Percentiles rank a stretch among this genome's conserved stretches.
phyloP scores from a whole-genome alignment of 2,113 vertebrate genomes.

The Furnarius figulus region DNA sequence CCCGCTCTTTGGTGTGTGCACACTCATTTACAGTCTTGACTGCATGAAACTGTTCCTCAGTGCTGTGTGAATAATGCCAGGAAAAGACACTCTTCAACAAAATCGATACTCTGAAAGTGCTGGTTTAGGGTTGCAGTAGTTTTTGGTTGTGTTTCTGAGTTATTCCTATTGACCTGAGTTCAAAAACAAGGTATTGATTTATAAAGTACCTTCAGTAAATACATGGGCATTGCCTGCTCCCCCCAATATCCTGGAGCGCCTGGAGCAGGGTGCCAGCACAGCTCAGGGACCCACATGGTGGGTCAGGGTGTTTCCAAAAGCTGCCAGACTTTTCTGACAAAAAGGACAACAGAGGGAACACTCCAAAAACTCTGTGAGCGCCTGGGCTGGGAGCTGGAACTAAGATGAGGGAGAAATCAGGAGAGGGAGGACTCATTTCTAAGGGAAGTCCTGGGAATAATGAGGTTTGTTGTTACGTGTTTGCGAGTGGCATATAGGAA shows the following conservation, averaged over 20 bases:
- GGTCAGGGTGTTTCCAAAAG: background rate
- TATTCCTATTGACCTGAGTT: constrained; percentile 79
- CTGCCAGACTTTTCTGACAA: background rate
- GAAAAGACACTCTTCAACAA: constrained; percentile 73
- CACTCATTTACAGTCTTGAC: constrained; percentile 45
- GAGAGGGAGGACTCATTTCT: background rate
- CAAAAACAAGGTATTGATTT: constrained; percentile 80
- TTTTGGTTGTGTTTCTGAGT: constrained; percentile 76
- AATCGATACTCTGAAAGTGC: constrained; percentile 75
- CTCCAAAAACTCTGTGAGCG: accelerated
- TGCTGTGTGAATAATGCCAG: constrained; percentile 73
- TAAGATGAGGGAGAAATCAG: background rate
- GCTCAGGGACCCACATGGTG: background rate
- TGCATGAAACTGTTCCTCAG: constrained; percentile 62
- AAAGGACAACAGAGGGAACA: background rate
- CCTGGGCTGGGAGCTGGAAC: background rate
- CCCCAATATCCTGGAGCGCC: constrained; percentile 62
- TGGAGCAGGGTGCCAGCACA: constrained; percentile 9
- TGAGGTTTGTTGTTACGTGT: background rate
- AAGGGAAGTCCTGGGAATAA: background rate
- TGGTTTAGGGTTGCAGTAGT: constrained; percentile 74
- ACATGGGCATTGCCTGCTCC: constrained; percentile 70
- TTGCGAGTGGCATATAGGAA: background rate
- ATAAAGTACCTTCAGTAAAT: constrained; percentile 80
- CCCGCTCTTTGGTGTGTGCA: background rate